phyloP scores from a whole-genome alignment of 1,140 invertebrate species.

The Argopecten irradians region DNA sequence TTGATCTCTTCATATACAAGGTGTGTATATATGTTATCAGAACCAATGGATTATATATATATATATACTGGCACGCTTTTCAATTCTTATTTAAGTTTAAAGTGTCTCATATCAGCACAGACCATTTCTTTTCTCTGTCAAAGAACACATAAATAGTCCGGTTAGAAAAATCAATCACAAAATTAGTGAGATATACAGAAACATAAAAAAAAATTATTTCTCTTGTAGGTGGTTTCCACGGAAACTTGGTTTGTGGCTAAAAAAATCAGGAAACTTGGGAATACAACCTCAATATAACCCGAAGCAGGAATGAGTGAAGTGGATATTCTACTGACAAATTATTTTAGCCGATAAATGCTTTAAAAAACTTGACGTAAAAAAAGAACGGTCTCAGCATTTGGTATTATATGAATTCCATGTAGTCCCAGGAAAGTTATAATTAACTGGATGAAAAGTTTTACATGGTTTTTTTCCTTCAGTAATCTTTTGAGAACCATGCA shows the following conservation, averaged over 20 bases:
- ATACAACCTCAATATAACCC: constrained; percentile 33
- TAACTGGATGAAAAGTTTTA: too few species aligned
- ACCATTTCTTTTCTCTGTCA: neutral
- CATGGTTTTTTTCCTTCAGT: too few species aligned
- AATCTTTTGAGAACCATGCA: too few species aligned
- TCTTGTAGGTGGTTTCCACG: constrained; percentile 33
- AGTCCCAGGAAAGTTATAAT: too few species aligned
- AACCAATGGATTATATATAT: constrained; percentile 30
- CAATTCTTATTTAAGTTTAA: neutral
- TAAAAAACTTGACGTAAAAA: too few species aligned
- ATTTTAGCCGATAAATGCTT: too few species aligned
- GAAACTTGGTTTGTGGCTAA: constrained; percentile 29
- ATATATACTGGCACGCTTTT: neutral
- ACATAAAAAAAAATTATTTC: too few species aligned
- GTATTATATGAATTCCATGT: too few species aligned
- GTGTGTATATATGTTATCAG: constrained; percentile 30
- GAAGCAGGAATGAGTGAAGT: neutral
- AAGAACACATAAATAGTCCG: neutral
- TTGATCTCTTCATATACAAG: constrained; percentile 40
- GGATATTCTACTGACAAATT: too few species aligned
- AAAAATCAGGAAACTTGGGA: constrained; percentile 30
- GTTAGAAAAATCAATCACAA: neutral
- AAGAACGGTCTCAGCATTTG: too few species aligned
- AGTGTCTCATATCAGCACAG: neutral
- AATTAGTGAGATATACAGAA: too few species aligned